Conservation (phyloP, 2,113 vertebrate genomes). For the Theristicus caerulescens region DNA sequence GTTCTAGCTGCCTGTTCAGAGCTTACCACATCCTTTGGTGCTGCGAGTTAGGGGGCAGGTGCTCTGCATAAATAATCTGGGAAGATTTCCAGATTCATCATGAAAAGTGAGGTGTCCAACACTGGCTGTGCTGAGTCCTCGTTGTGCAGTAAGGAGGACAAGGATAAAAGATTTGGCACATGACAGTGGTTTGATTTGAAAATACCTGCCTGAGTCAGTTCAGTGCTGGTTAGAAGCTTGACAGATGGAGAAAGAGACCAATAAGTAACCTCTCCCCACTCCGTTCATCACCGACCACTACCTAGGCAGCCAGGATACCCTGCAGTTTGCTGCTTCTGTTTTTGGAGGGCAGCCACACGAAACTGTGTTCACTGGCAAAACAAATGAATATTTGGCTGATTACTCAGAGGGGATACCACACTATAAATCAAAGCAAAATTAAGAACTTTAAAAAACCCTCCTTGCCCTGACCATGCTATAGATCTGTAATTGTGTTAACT, state of each 20-base stretch:
- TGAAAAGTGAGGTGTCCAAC: neutral
- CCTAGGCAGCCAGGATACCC: constrained; percentile 13
- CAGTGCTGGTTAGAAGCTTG: neutral
- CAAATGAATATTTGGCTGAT: constrained; percentile 16
- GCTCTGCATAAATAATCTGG: neutral
- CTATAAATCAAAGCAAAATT: constrained; percentile 49
- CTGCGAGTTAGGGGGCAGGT: neutral
- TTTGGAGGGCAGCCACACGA: constrained; percentile 47
- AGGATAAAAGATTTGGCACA: neutral
- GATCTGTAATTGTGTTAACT: neutral
- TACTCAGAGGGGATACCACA: constrained; percentile 18
- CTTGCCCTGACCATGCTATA: neutral
- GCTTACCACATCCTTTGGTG: neutral
- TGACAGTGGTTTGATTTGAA: neutral
- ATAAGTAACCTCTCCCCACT: neutral
- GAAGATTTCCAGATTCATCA: neutral
- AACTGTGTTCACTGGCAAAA: constrained; percentile 48
- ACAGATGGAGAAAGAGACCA: constrained; percentile 41
- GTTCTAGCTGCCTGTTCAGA: neutral
- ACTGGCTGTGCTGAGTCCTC: neutral
- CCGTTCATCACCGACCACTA: neutral
- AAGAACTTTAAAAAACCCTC: neutral
- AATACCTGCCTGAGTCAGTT: constrained; percentile 3
- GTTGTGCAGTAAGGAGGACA: neutral
- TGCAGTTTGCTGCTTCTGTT: constrained; percentile 7